These are phyloP conservation scores for Strigamia transsilvanica DNA, from an alignment of 2,888 invertebrate species.

Conservation along the genomic window DNA sequence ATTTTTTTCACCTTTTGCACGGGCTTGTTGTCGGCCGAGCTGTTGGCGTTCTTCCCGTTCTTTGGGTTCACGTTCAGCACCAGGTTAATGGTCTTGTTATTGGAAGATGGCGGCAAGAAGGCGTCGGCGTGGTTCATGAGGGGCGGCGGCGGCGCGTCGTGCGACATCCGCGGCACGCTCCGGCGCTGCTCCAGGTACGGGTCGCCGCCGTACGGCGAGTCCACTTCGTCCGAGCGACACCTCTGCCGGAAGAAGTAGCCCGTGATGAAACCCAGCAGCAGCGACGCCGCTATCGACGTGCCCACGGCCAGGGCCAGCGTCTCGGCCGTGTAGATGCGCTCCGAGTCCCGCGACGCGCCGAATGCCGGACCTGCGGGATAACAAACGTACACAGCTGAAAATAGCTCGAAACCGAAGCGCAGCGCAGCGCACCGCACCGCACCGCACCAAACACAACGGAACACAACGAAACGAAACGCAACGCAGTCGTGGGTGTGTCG, in stretches of 20 bases:
- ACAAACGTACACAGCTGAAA: too few species aligned
- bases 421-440: too few species aligned
- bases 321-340: constrained; percentile 78
- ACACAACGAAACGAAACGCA: too few species aligned
- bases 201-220: constrained; percentile 75
- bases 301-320: constrained; percentile 83
- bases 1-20: constrained; percentile 61
- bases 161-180: constrained; percentile 51
- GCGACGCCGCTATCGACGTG: constrained; percentile 81
- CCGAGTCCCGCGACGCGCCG: constrained; percentile 70
- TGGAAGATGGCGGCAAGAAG: constrained; percentile 59
- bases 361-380: constrained; percentile 67
- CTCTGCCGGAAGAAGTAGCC: constrained; percentile 85
- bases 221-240: constrained; percentile 69
- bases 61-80: constrained; percentile 60
- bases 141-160: constrained; percentile 54
- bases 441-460: too few species aligned
- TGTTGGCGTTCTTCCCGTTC: constrained; percentile 60
- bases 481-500: background rate
- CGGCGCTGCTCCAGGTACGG: constrained; percentile 87
- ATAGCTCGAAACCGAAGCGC: too few species aligned
- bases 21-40: constrained; percentile 60
- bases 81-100: constrained; percentile 61
- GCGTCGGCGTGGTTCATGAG: constrained; percentile 59
- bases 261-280: constrained; percentile 83